Base-by-base conservation (phyloP, 2,888 invertebrate species). In the Lithophane leautieri region DNA sequence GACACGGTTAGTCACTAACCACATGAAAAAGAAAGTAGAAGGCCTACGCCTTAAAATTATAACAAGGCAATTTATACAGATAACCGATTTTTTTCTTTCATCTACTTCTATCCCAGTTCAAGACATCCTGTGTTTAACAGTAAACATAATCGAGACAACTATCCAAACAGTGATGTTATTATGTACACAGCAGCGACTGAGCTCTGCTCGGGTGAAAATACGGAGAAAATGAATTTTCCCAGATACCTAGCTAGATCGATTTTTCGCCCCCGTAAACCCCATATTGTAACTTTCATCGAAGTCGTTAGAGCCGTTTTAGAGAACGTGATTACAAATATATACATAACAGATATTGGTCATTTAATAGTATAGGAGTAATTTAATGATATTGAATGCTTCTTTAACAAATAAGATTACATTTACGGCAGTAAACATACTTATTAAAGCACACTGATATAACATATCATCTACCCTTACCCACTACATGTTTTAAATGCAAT, bases 351-450 rank as follows among this genome's bases (percentile, higher is more conserved):
- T 16, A 1, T 47, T 47, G 6, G 16, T 47, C 47, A 47, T 47
- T 47, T 34, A 34, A 47, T 47, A 16, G 16, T 47, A 47, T 16
- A 47, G 47, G 47, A 1, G 16, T 76, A 56, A 50, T 61, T 61
- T 54, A 69, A 60, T 66, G 0, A 83, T 70, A 78, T 61, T 14
- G 54, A 71, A 62, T 42, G n/a, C 28, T 58, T 54, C 25, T 62
- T 83, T 19, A 68, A 61, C 60, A 66, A 83, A 62, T 71, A 83
- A 78, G 67, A 83, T 78, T 71, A 67, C 28, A 62, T 28, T 11
- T 65, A 73, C 73, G 28, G 69, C 62, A 69, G 50, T 79, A 73
- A 66, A 79, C 65, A 40, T 4, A 69, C 42, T 60, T 52, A 62
- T 14, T 44, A 34, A 52, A 52, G 7, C 22, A 40, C 19, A 34